phyloP scores from a whole-genome alignment of 2,888 invertebrate species.

The Drosophila hawaiiensis region DNA sequence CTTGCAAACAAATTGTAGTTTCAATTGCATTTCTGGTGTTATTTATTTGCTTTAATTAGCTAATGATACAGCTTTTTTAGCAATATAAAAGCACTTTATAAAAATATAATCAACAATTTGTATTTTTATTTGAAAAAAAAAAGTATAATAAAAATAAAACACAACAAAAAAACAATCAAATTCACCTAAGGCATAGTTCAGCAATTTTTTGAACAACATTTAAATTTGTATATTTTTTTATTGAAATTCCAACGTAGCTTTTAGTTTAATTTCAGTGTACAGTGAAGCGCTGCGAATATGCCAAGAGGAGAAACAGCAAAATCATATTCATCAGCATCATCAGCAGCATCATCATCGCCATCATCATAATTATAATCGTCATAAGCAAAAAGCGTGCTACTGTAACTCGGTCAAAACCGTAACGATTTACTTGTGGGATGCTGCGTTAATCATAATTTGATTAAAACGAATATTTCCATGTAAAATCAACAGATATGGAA shows the following conservation, averaged over 20 bases:
- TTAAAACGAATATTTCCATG: conserved; percentile 16
- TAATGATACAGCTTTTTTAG: neutral
- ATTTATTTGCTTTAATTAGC: neutral
- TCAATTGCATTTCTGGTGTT: neutral
- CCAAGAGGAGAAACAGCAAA: neutral
- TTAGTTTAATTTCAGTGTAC: neutral
- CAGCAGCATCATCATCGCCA: conserved; percentile 21
- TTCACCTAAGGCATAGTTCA: too few species aligned
- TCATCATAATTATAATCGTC: conserved; percentile 6
- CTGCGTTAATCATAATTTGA: conserved; percentile 49
- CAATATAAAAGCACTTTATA: neutral
- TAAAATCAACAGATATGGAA: conserved; percentile 7
- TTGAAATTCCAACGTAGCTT: neutral
- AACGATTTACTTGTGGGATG: conserved; percentile 40
- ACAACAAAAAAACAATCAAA: neutral
- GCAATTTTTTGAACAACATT: neutral
- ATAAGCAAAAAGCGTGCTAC: conserved; percentile 35
- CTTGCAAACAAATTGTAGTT: neutral
- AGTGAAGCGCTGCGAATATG: neutral
- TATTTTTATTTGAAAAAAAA: neutral
- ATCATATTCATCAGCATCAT: conserved; percentile 25
- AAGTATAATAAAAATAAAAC: neutral
- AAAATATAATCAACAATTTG: neutral
- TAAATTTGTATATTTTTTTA: neutral
- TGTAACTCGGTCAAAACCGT: conserved; percentile 52